Conservation (phyloP, 2,888 invertebrate species). For the Elegia similella region DNA sequence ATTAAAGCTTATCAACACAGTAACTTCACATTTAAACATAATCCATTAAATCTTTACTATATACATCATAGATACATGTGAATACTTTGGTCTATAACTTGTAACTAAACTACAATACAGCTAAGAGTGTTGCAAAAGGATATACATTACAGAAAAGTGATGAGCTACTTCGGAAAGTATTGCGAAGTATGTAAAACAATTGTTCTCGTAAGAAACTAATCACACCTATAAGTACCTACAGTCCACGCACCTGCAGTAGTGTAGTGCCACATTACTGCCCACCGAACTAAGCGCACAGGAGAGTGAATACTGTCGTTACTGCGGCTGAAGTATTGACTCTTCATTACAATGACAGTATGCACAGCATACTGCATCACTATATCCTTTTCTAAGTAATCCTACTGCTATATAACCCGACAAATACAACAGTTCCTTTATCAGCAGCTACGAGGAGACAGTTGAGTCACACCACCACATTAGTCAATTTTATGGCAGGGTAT, state of each 20-base stretch:
- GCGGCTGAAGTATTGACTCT: slow-evolving; percentile 24
- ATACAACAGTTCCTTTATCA: slow-evolving; percentile 27
- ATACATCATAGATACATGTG: slow-evolving; percentile 39
- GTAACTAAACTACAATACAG: slow-evolving; percentile 59
- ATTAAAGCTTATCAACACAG: slow-evolving; percentile 24
- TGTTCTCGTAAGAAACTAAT: slow-evolving; percentile 27
- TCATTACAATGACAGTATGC: slow-evolving; percentile 44
- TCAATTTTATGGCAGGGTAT: slow-evolving; percentile 41
- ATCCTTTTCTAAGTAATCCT: slow-evolving; percentile 20
- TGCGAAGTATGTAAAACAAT: slow-evolving; percentile 37
- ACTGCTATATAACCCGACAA: slow-evolving; percentile 26
- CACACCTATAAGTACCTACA: slow-evolving; percentile 35
- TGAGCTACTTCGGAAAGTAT: slow-evolving; percentile 37
- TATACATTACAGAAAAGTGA: slow-evolving; percentile 37
- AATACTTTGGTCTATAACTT: slow-evolving; percentile 77
- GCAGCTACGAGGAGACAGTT: slow-evolving; percentile 46
- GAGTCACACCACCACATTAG: slow-evolving; percentile 62
- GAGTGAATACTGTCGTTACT: slow-evolving; percentile 37
- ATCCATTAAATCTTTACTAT: slow-evolving; percentile 25
- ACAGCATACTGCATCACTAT: slow-evolving; percentile 40
- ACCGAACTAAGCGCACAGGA: slow-evolving; percentile 23
- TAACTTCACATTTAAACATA: slow-evolving; percentile 31
- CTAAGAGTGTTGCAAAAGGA: slow-evolving; percentile 44
- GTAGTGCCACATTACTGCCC: slow-evolving; percentile 13
- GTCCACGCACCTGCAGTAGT: slow-evolving; percentile 31